Conservation (phyloP, 2,113 vertebrate genomes). For the Dinomys branickii region DNA sequence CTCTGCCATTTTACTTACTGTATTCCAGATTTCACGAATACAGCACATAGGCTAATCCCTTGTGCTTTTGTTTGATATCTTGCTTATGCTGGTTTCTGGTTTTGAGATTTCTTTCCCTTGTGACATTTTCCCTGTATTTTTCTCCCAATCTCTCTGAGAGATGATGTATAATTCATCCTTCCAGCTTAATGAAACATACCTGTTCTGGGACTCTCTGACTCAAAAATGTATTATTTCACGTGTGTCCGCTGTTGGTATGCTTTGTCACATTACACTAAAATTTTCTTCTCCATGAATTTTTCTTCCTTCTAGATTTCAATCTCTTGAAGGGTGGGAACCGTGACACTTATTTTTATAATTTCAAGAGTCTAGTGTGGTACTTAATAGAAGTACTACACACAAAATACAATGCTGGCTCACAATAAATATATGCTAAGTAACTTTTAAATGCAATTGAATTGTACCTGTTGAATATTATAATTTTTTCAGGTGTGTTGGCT, state of each 20-base stretch:
- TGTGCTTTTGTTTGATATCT: background rate
- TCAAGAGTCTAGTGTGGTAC: background rate
- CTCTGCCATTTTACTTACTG: background rate
- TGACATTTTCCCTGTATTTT: background rate
- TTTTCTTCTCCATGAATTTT: constrained; percentile 10
- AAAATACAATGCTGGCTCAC: background rate
- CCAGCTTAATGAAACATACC: background rate
- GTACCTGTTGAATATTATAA: background rate
- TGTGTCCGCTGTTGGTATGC: background rate
- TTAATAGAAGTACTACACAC: background rate
- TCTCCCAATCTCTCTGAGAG: background rate
- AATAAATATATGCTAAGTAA: background rate
- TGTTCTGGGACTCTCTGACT: background rate
- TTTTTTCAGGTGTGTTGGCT: background rate
- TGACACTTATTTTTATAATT: background rate
- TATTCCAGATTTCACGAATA: background rate
- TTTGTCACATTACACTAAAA: background rate
- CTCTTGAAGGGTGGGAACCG: background rate
- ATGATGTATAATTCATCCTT: background rate
- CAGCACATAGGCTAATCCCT: background rate
- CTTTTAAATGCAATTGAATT: background rate
- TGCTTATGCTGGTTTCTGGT: background rate
- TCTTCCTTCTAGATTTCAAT: background rate
- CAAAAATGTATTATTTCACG: background rate
- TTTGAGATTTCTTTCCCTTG: background rate